Conservation (phyloP, 1,140 invertebrate genomes). For the Pseudomyrmex dendroicus region DNA sequence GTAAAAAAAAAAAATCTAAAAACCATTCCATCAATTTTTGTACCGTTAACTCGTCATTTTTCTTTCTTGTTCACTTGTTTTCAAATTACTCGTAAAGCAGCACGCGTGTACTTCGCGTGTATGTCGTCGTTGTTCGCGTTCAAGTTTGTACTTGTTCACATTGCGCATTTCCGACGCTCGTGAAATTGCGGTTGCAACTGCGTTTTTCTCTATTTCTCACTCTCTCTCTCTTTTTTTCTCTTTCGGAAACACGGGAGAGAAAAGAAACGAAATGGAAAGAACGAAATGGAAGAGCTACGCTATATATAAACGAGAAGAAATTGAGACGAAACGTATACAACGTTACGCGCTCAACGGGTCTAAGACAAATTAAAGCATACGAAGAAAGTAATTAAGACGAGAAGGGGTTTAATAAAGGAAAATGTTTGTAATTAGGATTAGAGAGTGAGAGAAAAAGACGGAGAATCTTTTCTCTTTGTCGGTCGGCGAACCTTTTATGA, state of each 20-base stretch:
- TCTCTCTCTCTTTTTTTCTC: slow-evolving; percentile 6
- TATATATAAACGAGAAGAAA: slow-evolving; percentile 37
- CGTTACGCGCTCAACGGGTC: slow-evolving; percentile 65
- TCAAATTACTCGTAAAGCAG: slow-evolving; percentile 14
- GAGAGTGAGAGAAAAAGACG: not conserved
- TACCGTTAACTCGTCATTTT: not conserved
- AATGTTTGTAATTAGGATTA: slow-evolving; percentile 23
- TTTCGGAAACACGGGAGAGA: not conserved
- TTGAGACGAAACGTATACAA: slow-evolving; percentile 64
- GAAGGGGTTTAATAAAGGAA: slow-evolving; percentile 47
- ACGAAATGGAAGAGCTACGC: slow-evolving; percentile 30
- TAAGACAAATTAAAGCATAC: slow-evolving; percentile 70
- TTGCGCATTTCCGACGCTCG: slow-evolving; percentile 13
- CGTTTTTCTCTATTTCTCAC: slow-evolving; percentile 21
- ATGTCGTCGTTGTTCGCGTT: slow-evolving; percentile 29
- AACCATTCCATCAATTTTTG: not conserved
- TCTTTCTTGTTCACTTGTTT: no score
- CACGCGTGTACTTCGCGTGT: slow-evolving; percentile 11
- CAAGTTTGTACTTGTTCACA: slow-evolving; percentile 1
- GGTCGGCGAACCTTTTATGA: not conserved
- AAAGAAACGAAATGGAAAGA: not conserved
- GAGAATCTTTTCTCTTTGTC: not conserved
- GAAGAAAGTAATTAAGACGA: slow-evolving; percentile 73
- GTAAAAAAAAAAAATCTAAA: not conserved
- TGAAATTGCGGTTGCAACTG: slow-evolving; percentile 49